Evolutionary conservation across 2,113 vertebrate species (phyloP).

Genomic region (Apodemus speciosus): DNA sequence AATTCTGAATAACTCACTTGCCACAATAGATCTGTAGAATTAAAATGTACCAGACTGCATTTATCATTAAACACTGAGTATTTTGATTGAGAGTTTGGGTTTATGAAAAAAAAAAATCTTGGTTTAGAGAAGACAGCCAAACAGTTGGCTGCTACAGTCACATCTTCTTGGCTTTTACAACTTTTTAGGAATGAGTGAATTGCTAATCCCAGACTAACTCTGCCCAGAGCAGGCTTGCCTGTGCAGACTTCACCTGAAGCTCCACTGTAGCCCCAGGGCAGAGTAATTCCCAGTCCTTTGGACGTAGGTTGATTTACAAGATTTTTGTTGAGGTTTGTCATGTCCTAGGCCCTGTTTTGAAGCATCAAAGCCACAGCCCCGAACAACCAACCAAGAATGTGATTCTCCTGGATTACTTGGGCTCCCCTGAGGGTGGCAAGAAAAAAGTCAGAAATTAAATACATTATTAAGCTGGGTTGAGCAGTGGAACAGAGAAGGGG

Average conservation of each 20-base stretch:
- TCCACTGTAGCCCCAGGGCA: not conserved
- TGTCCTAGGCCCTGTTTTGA: not conserved
- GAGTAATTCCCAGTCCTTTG: not conserved
- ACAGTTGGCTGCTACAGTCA: not conserved
- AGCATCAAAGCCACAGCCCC: not conserved
- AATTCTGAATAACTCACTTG: not conserved
- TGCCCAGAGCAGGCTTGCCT: not conserved
- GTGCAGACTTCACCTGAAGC: not conserved
- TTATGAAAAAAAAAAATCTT: not conserved
- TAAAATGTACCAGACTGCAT: not conserved
- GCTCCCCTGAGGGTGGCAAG: not conserved
- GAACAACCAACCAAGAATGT: not conserved
- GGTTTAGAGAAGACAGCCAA: not conserved
- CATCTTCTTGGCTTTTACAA: not conserved
- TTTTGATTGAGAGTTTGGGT: not conserved
- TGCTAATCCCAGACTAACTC: not conserved
- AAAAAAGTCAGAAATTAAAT: not conserved
- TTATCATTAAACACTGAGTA: not conserved
- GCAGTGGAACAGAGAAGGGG: not conserved
- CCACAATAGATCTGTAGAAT: not conserved
- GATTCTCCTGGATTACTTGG: not conserved
- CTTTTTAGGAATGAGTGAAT: not conserved
- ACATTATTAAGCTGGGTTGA: not conserved
- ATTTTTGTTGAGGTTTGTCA: not conserved
- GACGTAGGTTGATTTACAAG: not conserved